These are phyloP conservation scores for Azorinus chamasolen DNA, from an alignment of 2,888 invertebrate species.

Conservation along the genomic window DNA sequence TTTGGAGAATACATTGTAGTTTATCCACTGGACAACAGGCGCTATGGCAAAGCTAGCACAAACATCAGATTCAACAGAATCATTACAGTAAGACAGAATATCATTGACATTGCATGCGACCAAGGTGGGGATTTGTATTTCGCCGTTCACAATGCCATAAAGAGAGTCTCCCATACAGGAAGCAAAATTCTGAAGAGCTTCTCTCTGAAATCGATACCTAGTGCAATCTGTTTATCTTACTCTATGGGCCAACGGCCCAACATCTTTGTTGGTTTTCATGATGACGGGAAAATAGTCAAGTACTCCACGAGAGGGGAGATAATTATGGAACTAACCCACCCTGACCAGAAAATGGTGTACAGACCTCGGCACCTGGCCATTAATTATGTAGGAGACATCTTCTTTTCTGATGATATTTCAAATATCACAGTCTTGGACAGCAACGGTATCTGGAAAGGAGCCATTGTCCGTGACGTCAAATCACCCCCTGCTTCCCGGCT, in stretches of 20 bases:
- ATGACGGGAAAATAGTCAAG: conserved; percentile 43
- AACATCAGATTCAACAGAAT: conserved; percentile 32
- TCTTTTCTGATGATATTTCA: conserved; percentile 55
- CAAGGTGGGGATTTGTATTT: conserved; percentile 36
- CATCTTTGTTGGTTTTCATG: conserved; percentile 42
- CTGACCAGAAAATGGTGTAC: conserved; percentile 50
- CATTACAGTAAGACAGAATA: conserved; percentile 45
- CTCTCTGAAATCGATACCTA: conserved; percentile 18
- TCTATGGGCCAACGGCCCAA: not conserved
- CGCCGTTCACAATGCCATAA: conserved; percentile 24
- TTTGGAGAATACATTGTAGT: conserved; percentile 53
- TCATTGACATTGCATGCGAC: conserved; percentile 50
- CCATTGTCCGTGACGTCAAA: conserved; percentile 43
- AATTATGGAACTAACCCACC: conserved; percentile 35
- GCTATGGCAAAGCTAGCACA: conserved; percentile 26
- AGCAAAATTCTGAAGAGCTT: conserved; percentile 50
- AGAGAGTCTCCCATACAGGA: conserved; percentile 17
- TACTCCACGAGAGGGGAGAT: conserved; percentile 29
- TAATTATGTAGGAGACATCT: conserved; percentile 50
- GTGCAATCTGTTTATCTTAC: conserved; percentile 34
- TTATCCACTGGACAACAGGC: conserved; percentile 46
- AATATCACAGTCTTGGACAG: conserved; percentile 50
- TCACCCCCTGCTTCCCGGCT: conserved; percentile 32
- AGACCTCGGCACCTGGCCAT: conserved; percentile 44
- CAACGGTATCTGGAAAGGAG: conserved; percentile 58